These are phyloP conservation scores for Merluccius polli DNA, from an alignment of 2,797 vertebrate genomes.

Conservation along the genomic window DNA sequence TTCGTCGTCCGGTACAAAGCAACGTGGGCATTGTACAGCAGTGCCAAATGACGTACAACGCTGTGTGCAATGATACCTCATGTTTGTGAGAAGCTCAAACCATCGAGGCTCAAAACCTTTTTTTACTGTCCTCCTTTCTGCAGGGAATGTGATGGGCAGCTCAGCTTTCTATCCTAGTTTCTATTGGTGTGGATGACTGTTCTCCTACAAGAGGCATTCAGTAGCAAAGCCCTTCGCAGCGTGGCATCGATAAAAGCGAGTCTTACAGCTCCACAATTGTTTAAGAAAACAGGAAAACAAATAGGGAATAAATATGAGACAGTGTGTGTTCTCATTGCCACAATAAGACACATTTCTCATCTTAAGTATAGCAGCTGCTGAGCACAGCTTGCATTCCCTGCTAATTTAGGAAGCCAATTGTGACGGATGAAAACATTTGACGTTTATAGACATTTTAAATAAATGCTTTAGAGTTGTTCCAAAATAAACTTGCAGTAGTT, in stretches of 20 bases:
- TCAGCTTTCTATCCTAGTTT: background rate
- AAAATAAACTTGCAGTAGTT: background rate
- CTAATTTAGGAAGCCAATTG: background rate
- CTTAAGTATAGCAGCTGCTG: background rate
- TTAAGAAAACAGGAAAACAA: background rate
- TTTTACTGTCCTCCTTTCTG: no score
- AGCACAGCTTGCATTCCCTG: background rate
- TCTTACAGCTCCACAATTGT: background rate
- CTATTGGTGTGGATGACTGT: background rate
- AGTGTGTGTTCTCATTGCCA: no score
- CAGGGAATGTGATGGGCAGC: no score
- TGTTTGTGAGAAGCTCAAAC: no score
- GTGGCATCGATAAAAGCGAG: background rate
- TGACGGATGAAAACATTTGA: background rate
- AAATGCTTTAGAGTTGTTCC: background rate
- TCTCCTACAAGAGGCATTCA: background rate
- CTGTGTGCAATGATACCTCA: no score
- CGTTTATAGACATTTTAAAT: background rate
- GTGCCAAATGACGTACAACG: no score
- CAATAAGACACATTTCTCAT: no score
- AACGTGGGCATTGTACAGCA: no score
- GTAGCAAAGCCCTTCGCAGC: background rate
- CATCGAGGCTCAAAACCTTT: no score
- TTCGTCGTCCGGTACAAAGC: no score
- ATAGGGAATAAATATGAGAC: background rate